Base-by-base conservation (phyloP, 2,113 vertebrate genomes). In the Halichoerus grypus region DNA sequence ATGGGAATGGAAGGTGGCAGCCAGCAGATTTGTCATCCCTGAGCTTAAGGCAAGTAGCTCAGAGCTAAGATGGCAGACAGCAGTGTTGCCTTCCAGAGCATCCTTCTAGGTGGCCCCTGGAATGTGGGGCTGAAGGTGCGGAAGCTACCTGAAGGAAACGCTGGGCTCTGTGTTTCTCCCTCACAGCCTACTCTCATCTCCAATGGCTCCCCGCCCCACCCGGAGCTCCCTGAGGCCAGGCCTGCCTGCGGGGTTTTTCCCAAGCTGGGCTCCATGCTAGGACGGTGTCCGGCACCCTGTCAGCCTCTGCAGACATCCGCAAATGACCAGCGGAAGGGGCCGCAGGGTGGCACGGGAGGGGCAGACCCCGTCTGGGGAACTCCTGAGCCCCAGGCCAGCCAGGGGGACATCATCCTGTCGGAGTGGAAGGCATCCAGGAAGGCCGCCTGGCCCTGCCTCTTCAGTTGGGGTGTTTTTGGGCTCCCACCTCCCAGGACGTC, bases 1-100 rank as follows among this genome's bases (percentile, higher is more conserved):
- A 39, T 0, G 0, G 63, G 33, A 57, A 0, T 14, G n/a, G 76
- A 57, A 84, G 22, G 33, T 4, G 16, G 49, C 0, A 7, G 26
- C 63, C 8, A 16, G 61, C 3, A 2, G 26, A 26, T 31, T 79
- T 87, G 65, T n/a, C 59, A n/a, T 36, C 46, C 51, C 51, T 39
- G 71, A 49, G 26, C n/a, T 55, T 81, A 53, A 33, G 83, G 79
- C 61, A 93, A 80, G n/a, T 42, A 46, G 63, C 61, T 95, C 22
- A 39, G 88, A 84, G n/a, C 31, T 77, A 83, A 87, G 59, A n/a
- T 7, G 36, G 15, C 59, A 63, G 94, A 69, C 11, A 74, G 31
- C n/a, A 1, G 22, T 3, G 15, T n/a, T 4, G 21, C 46, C 46
- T 61, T 86, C 83, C 18, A 69, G 82, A 91, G 11, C 4, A 12